A percentile compares a stretch with the other conserved stretches of the same genome.
Conservation (phyloP, 2,797 vertebrate species). For the Cephalopachus bancanus region DNA sequence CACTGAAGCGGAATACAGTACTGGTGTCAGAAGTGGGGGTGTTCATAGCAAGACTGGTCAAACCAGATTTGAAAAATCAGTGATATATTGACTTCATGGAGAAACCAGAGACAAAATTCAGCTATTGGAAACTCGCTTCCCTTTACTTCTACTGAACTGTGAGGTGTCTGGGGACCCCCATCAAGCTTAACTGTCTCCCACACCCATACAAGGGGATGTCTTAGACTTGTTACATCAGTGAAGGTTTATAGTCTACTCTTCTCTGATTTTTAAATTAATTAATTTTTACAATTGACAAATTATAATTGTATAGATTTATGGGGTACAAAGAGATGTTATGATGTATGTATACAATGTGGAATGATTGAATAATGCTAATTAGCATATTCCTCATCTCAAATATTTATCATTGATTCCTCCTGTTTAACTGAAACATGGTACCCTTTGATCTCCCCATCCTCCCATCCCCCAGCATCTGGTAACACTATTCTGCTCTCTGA, state of each 20-base stretch:
- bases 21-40: background rate
- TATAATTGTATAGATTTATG: too few species aligned
- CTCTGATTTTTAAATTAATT: conserved; percentile 12
- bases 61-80: background rate
- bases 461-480: background rate
- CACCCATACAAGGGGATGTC: background rate
- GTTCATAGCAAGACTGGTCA: background rate
- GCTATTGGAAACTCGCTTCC: background rate
- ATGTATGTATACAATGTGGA: too few species aligned
- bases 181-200: background rate
- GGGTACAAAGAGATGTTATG: too few species aligned
- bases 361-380: too few species aligned
- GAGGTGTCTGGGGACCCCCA: background rate
- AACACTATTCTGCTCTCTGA: background rate
- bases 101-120: background rate
- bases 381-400: too few species aligned
- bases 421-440: background rate
- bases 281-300: too few species aligned
- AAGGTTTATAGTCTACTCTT: background rate
- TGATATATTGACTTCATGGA: background rate
- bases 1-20: background rate
- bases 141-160: background rate
- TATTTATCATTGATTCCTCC: background rate
- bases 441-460: background rate
- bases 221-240: background rate